These are phyloP conservation scores for Calcarius lapponicus DNA, from an alignment of 2,797 vertebrate genomes.

Conservation along the genomic window DNA sequence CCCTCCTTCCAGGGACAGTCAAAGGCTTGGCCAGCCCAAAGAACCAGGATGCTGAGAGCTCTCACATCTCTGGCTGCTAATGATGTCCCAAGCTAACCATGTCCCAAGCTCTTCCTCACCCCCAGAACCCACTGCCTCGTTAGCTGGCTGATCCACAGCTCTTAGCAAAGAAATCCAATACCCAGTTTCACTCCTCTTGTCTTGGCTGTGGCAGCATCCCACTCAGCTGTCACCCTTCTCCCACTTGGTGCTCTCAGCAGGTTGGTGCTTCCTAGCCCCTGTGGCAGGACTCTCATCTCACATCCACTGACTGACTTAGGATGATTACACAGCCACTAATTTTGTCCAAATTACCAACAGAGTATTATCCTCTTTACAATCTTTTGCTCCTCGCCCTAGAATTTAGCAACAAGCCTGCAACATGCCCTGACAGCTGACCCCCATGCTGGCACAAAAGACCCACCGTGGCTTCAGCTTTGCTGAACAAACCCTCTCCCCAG, in stretches of 20 bases:
- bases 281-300: not conserved
- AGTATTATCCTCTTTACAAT: not conserved
- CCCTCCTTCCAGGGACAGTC: not conserved
- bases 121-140: slow-evolving; percentile 23
- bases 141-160: slow-evolving; percentile 1
- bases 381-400: not conserved
- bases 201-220: not conserved
- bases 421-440: not conserved
- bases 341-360: not conserved
- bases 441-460: accelerated
- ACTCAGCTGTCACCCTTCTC: not conserved
- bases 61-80: not conserved
- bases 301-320: not conserved
- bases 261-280: not conserved
- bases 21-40: not conserved
- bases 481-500: not conserved
- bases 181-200: not conserved
- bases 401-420: not conserved
- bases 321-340: not conserved
- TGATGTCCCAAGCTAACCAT: not conserved
- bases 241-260: not conserved
- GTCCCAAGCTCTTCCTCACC: not conserved
- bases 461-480: accelerated
- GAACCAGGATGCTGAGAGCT: not conserved
- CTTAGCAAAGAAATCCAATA: not conserved